phyloP scores from a whole-genome alignment of 2,888 invertebrate species.

The Pteria penguin region DNA sequence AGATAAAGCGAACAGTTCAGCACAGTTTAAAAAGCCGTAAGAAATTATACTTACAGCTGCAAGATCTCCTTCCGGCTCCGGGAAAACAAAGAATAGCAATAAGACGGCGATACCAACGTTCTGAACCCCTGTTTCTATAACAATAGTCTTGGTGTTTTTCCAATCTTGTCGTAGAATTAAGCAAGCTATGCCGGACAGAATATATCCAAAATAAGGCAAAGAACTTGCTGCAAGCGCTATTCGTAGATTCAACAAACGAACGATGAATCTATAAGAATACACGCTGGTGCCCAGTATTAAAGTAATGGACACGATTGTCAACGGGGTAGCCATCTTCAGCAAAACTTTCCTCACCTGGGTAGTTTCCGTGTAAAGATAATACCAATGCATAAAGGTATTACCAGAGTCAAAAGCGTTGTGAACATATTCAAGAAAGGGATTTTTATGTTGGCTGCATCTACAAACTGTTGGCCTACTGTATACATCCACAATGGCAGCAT shows the following conservation, averaged over 20 bases:
- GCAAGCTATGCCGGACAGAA: constrained; percentile 68
- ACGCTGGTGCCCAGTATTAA: constrained; percentile 93
- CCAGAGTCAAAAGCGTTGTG: constrained; percentile 86
- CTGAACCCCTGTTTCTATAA: constrained; percentile 91
- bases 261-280: constrained; percentile 93
- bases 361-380: constrained; percentile 77
- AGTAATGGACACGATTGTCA: constrained; percentile 88
- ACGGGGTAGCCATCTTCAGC: constrained; percentile 87
- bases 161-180: constrained; percentile 65
- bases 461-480: constrained; percentile 89
- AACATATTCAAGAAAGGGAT: constrained; percentile 91
- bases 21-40: constrained; percentile 94
- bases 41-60: constrained; percentile 84
- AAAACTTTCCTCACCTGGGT: constrained; percentile 84
- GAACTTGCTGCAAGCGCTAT: constrained; percentile 69
- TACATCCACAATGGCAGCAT: constrained; percentile 96
- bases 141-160: constrained; percentile 84
- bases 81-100: constrained; percentile 89
- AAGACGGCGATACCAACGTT: constrained; percentile 96
- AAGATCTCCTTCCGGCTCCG: constrained; percentile 92
- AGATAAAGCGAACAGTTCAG: constrained; percentile 85
- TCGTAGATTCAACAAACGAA: constrained; percentile 87
- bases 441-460: constrained; percentile 84
- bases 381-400: constrained; percentile 86
- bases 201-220: constrained; percentile 76